Evolutionary conservation across 2,888 invertebrate species (phyloP).

Genomic region (Metellina segmentata): DNA sequence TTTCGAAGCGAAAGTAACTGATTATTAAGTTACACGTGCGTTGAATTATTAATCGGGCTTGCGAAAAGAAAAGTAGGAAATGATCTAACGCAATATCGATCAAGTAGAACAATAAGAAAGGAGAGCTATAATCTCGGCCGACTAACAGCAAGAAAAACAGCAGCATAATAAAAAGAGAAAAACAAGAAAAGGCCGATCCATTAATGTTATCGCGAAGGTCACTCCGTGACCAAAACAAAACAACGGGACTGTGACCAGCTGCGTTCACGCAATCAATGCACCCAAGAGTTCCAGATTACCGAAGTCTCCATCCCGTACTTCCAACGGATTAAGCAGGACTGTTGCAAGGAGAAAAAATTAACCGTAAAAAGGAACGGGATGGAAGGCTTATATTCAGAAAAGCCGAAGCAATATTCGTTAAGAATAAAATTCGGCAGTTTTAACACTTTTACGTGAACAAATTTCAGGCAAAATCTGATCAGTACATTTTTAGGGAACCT

Average conservation of each 20-base stretch:
- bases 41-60: neutral
- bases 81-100: constrained; percentile 1
- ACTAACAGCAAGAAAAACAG: neutral
- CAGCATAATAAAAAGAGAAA: constrained; percentile 22
- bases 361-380: neutral
- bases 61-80: neutral
- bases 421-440: too few species aligned
- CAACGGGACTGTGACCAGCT: constrained; percentile 34
- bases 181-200: constrained; percentile 23
- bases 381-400: too few species aligned
- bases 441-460: too few species aligned
- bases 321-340: constrained; percentile 29
- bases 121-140: constrained; percentile 14
- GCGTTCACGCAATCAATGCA: constrained; percentile 48
- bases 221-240: constrained; percentile 49
- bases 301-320: constrained; percentile 31
- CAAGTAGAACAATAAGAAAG: constrained; percentile 1
- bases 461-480: too few species aligned
- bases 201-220: constrained; percentile 47
- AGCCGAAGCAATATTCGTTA: too few species aligned
- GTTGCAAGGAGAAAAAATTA: neutral
- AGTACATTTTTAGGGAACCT: too few species aligned
- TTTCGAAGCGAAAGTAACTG: neutral
- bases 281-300: constrained; percentile 24
- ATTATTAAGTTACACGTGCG: neutral